Base-by-base conservation (phyloP, 2,113 vertebrate genomes). In the Illadopsis cleaveri region DNA sequence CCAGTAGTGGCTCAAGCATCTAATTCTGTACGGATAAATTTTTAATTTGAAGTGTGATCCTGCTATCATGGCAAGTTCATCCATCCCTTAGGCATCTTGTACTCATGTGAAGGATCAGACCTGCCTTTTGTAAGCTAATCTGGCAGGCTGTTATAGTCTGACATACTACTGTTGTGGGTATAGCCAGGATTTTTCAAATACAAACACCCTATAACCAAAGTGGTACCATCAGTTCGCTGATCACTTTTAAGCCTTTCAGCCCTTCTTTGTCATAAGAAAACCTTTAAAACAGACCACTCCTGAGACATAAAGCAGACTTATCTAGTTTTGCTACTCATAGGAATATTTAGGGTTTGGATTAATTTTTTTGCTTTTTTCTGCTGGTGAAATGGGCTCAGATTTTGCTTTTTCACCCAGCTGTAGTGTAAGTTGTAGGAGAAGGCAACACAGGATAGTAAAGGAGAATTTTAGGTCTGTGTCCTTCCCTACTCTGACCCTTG, bases 31-130 rank as follows among this genome's bases (percentile, higher is more conserved):
- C 0, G 0, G 68, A 71, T 86, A 12, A 37, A 53, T 75, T 73
- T 93, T 92, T 73, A 78, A 86, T 65, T 73, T 70, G 31, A 44
- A 81, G 25, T 22, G 23, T 37, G 44, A 75, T 81, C 88, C 79
- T 93, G 51, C n/a, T 81, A 11, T 68, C 58, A 18, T 12, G 83
- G 47, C 33, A 68, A 35, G 35, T 64, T 69, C 44, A 40, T 57
- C 60, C 51, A 45, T 27, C 47, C 86, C 51, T 80, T 18, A 60
- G 64, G 57, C 37, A 30, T 48, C 68, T 71, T 45, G 51, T 73
- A 37, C 16, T 37, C 11, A 1, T 2, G 0, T 38, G 54, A 62
- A 64, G 27, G 66, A 73, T 83, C 60, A 51, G 38, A 54, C 58
- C 54, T n/a, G 51, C 19, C 27, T 77, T 88, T 86, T 56, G 27